Conservation (phyloP, 2,797 vertebrate species). For the Falco novaeseelandiae region DNA sequence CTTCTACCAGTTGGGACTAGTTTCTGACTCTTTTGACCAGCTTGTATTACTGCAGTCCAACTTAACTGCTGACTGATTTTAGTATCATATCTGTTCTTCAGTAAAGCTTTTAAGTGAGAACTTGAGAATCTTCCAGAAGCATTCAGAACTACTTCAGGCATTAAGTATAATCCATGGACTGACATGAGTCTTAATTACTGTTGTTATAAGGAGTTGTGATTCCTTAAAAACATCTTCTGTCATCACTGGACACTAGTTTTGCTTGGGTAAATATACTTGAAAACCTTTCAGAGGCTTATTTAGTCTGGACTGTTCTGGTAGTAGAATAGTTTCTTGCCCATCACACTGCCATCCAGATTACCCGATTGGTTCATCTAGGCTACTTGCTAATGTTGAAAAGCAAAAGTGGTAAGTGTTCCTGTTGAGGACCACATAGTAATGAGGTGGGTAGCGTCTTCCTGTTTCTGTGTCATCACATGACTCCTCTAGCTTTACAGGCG, state of each 20-base stretch:
- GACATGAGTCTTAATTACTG: background rate
- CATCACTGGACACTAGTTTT: background rate
- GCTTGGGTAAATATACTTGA: background rate
- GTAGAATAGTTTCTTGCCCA: background rate
- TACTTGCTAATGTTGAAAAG: background rate
- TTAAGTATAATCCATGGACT: background rate
- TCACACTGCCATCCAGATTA: background rate
- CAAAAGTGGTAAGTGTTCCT: background rate
- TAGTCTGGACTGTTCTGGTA: background rate
- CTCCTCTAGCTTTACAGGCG: accelerated
- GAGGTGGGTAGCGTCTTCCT: background rate
- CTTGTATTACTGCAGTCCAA: background rate
- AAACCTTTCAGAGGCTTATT: background rate
- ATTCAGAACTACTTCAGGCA: background rate
- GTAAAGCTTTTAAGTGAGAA: background rate
- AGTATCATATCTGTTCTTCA: background rate
- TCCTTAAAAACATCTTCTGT: background rate
- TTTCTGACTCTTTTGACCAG: background rate
- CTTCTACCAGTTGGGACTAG: background rate
- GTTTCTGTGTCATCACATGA: background rate
- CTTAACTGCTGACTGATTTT: background rate
- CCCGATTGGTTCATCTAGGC: background rate
- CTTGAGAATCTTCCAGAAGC: background rate
- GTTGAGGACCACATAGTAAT: accelerated
- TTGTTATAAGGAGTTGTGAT: background rate